These are phyloP conservation scores for Brachymystax lenok DNA, from an alignment of 2,797 vertebrate genomes.

Conservation along the genomic window DNA sequence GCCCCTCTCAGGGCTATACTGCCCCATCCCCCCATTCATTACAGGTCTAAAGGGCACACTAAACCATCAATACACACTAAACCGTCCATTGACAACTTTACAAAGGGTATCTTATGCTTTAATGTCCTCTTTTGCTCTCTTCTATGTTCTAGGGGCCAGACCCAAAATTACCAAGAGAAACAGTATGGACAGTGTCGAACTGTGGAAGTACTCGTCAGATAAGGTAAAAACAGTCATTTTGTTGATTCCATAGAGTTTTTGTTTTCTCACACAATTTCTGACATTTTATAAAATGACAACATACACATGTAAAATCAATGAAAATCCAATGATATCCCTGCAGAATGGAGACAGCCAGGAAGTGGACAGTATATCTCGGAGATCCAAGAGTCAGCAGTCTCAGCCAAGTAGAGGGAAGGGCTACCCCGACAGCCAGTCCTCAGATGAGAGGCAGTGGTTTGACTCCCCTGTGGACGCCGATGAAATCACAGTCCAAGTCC, in stretches of 20 bases:
- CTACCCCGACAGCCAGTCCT: conserved; percentile 75
- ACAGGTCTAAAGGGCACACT: too few species aligned
- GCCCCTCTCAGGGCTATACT: too few species aligned
- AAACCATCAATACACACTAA: too few species aligned
- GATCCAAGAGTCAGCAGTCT: conserved; percentile 74
- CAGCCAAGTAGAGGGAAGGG: conserved; percentile 78
- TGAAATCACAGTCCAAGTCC: conserved; percentile 83
- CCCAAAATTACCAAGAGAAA: conserved; percentile 88
- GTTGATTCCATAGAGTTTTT: conserved; percentile 5
- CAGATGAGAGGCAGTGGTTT: conserved; percentile 74
- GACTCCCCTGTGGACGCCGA: conserved; percentile 80
- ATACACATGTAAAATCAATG: not conserved
- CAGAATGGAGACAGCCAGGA: conserved; percentile 89
- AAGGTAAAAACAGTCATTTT: conserved; percentile 75
- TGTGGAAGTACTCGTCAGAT: conserved; percentile 86
- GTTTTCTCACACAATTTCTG: not conserved
- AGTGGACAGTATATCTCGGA: conserved; percentile 74
- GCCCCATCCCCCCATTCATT: too few species aligned
- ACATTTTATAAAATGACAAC: not conserved
- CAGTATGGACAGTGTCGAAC: conserved; percentile 89
- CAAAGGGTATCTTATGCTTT: conserved; percentile 16
- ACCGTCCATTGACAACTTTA: too few species aligned
- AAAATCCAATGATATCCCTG: conserved; percentile 10
- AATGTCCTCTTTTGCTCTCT: conserved; percentile 6
- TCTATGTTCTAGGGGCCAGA: conserved; percentile 81